Evolutionary conservation across 2,797 vertebrate species (phyloP), one percentile per base, ranked within the genome.

Genomic region (Pristis pectinata): DNA sequence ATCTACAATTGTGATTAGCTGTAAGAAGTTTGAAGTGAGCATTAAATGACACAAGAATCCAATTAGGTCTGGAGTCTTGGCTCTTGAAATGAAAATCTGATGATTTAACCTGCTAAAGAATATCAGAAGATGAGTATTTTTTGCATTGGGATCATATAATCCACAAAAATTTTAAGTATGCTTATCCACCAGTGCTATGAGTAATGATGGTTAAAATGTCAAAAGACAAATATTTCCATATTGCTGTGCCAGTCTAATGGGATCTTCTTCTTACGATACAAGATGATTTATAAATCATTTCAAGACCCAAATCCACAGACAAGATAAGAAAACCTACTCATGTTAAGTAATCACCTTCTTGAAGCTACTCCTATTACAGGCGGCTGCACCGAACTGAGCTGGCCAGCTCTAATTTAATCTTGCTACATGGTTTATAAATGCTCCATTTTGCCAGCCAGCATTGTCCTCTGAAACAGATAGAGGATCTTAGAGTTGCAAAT

Each of bases 341-440:
- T 94, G 92, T 93, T 93, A 94, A 94, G 92, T 94, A 94, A 94
- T 94, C 67, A 94, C 49, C 53, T 53, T 76, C 41, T 34, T 15
- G 27, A 34, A 76, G 70, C 70, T 44, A 41, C 41, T 94, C 49
- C 41, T 74, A n/a, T 19, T 53, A 94, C 92, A 94, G 70, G 53
- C 41, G 41, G 49, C 70, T 56, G 34, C 70, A 56, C 92, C 92
- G 76, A 93, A 49, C 11, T 22, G 24, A n/a, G 11, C 70, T n/a
- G 64, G n/a, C 61, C 13, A 15, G 17, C 27, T 53, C 49, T 93
- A 74, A 72, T 72, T 93, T 93, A 93, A 93, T 93, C 70, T 74
- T 9, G 67, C 59, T 34, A 74, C 4, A 7, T 53, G 17, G 44
- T 30, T 34, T 94, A 53, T 34, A 94, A 74, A 76, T 30, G 44